Percentiles rank a stretch among this genome's conserved stretches.
phyloP scores from a whole-genome alignment of 2,797 vertebrate species.

The Myotis daubentonii region DNA sequence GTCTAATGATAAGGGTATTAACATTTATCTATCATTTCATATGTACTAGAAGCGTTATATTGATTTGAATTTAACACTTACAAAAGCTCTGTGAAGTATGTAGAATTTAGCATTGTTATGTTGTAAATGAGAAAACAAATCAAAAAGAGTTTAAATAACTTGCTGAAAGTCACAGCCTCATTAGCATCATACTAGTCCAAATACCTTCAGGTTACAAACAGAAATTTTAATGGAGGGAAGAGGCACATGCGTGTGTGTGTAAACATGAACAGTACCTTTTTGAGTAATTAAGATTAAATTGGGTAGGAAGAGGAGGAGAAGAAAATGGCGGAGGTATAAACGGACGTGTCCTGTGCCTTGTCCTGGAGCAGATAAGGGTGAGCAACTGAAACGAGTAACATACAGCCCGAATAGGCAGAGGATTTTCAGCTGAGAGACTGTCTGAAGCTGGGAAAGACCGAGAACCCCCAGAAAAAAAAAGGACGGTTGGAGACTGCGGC shows the following conservation, averaged over 20 bases:
- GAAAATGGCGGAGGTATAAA: too few species aligned
- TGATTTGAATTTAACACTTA: slow-evolving; percentile 42
- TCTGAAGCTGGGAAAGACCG: too few species aligned
- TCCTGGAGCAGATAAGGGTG: too few species aligned
- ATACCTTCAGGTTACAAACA: slow-evolving; percentile 28
- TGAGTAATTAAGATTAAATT: slow-evolving; percentile 39
- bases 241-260: neutral
- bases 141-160: slow-evolving; percentile 30
- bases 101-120: slow-evolving; percentile 35
- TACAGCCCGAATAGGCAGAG: too few species aligned
- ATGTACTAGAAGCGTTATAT: neutral
- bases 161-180: slow-evolving; percentile 5
- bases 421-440: too few species aligned
- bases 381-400: too few species aligned
- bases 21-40: slow-evolving; percentile 17
- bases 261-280: slow-evolving; percentile 40
- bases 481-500: too few species aligned
- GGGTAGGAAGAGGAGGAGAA: too few species aligned
- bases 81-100: neutral
- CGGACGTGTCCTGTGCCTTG: too few species aligned
- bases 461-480: too few species aligned
- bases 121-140: slow-evolving; percentile 57
- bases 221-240: slow-evolving; percentile 3
- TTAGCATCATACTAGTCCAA: slow-evolving; percentile 1
- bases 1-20: slow-evolving; percentile 53